Percentiles rank a stretch among this genome's conserved stretches.
These are phyloP conservation scores for Lepidonotus clava DNA, from an alignment of 2,888 invertebrate species.

Conservation along the genomic window DNA sequence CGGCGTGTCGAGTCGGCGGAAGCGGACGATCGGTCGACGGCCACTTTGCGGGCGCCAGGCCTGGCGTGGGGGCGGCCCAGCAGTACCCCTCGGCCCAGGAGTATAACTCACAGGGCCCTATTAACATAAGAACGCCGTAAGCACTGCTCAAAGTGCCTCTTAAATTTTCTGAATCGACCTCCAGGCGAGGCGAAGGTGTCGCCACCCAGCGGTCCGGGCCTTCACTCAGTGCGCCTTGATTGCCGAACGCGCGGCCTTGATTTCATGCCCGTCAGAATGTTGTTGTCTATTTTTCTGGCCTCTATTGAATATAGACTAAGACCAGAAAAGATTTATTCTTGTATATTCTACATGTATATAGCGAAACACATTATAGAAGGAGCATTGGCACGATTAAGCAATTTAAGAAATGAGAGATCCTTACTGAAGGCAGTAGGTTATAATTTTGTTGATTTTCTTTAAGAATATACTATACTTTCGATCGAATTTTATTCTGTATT, in stretches of 20 bases:
- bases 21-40: constrained; percentile 19
- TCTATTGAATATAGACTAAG: no score
- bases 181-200: background rate
- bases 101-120: no score
- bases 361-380: no score
- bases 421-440: no score
- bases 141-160: background rate
- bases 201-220: background rate
- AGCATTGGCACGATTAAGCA: no score
- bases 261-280: background rate
- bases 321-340: no score
- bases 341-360: no score
- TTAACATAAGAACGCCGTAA: background rate
- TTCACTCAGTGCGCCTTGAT: background rate
- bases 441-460: no score
- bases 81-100: background rate
- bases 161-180: background rate
- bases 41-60: constrained; percentile 9
- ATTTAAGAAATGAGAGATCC: no score
- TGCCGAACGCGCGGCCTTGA: background rate
- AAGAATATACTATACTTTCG: no score
- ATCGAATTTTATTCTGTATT: no score
- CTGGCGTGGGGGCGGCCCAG: background rate
- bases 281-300: no score
- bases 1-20: background rate